Evolutionary conservation across 2,797 vertebrate species (phyloP).

Genomic region (Remorina albescens): DNA sequence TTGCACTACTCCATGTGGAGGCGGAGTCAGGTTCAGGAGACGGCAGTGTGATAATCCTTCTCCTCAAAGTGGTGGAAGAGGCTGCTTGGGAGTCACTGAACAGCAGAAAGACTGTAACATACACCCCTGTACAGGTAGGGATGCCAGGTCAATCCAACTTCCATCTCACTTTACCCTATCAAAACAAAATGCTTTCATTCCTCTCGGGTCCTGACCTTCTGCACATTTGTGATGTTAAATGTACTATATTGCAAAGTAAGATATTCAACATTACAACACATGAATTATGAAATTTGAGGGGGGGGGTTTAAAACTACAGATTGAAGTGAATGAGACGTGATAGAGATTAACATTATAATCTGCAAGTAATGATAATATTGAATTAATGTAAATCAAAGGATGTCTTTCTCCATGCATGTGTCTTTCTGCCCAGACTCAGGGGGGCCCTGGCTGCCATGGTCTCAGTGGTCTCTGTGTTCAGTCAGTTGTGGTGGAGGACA

Average conservation of each 20-base stretch:
- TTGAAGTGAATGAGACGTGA: background rate
- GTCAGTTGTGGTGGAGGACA: conserved; percentile 92
- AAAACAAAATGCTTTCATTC: background rate
- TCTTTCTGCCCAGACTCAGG: conserved; percentile 67
- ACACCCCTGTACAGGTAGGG: conserved; percentile 76
- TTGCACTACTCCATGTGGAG: conserved; percentile 81
- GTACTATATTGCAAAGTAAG: background rate
- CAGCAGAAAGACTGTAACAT: conserved; percentile 82
- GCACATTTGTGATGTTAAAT: background rate
- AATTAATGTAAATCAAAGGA: background rate
- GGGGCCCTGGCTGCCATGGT: conserved; percentile 82
- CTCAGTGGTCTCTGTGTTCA: conserved; percentile 87
- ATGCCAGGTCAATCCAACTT: background rate
- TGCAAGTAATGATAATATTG: no score
- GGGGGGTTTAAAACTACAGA: background rate
- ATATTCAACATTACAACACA: background rate
- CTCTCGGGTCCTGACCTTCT: background rate
- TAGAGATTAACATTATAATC: background rate
- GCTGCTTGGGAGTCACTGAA: conserved; percentile 78
- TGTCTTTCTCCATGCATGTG: background rate
- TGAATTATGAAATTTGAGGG: background rate
- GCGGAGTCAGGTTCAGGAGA: conserved; percentile 76
- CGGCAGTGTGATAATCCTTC: conserved; percentile 85
- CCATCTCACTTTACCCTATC: background rate
- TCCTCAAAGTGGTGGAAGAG: conserved; percentile 84